Evolutionary conservation across 92 coral and sea anemone species (phyloP), one percentile per base, ranked within the genome.

Genomic region (Ricordea florida): DNA sequence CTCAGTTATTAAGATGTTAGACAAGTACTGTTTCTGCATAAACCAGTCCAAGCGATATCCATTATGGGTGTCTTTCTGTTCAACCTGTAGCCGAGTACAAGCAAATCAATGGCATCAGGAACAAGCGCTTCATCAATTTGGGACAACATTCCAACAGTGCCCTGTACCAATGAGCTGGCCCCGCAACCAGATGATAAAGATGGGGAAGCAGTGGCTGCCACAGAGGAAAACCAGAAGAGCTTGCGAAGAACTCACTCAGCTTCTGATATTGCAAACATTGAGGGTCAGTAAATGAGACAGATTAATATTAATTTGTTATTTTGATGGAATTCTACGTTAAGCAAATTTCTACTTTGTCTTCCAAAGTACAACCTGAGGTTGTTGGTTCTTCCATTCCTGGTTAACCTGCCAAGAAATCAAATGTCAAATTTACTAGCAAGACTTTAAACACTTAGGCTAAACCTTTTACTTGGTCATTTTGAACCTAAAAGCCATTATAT

Each of bases 241-340:
- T 42, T 86, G 44, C 74, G 75, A 58, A 76, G 93, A 67, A 81
- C 76, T 3, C 90, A 75, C 61, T 91, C 96, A 4, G 83, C 91
- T 2, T 86, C 97, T 58, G 97, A 91, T 55, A 38, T 81, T 4
- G 42, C n/a, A n/a, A 40, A 55, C 42, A 44, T 23, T 57, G 77
- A 63, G 22, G 38, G 89, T 73, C 30, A 73, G 96, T 90, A 59
- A 57, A 90, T 57, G 29, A 20, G 5, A 26, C 2, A 16, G 24
- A 15, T 37, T 2, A 2, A n/a, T 16, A 11, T 8, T 10, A 31
- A 1, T 5, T 1, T 42, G 10, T 2, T 37, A n/a, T n/a, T n/a
- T n/a, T n/a, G n/a, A n/a, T n/a, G n/a, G n/a, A n/a, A n/a, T n/a
- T n/a, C n/a, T n/a, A n/a, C n/a, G n/a, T n/a, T n/a, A n/a, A n/a